Conservation (phyloP, 1,140 invertebrate genomes). For the Aphelinus certus region DNA sequence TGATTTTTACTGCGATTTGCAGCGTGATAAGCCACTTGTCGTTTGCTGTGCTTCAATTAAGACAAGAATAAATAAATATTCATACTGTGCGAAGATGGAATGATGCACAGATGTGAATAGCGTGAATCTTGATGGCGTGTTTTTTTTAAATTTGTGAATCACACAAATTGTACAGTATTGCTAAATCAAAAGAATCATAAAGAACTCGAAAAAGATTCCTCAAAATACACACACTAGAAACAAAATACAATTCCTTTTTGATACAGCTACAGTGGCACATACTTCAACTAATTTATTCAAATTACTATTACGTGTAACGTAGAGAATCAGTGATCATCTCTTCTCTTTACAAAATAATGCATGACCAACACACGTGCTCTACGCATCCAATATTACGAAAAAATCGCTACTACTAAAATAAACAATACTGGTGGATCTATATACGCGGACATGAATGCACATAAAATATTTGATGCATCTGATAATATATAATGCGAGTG, state of each 20-base stretch:
- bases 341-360: conserved; percentile 17
- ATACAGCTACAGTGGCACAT: no score
- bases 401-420: conserved; percentile 1
- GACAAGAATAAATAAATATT: neutral
- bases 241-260: no score
- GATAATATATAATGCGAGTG: neutral
- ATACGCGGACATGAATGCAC: neutral
- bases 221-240: neutral
- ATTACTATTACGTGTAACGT: no score
- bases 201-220: conserved; percentile 8
- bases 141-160: no score
- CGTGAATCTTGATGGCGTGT: neutral
- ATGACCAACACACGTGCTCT: conserved; percentile 14
- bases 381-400: conserved; percentile 4
- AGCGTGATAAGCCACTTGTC: conserved; percentile 23
- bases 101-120: neutral
- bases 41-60: conserved; percentile 21
- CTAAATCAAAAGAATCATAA: neutral
- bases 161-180: conserved; percentile 2
- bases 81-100: conserved; percentile 10
- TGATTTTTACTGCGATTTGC: conserved; percentile 12
- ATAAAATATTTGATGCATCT: neutral
- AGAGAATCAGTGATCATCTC: neutral
- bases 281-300: neutral
- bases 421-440: neutral